Percentiles rank a stretch among this genome's conserved stretches.
phyloP scores from a whole-genome alignment of 2,113 vertebrate species.

The Nothobranchius furzeri region DNA sequence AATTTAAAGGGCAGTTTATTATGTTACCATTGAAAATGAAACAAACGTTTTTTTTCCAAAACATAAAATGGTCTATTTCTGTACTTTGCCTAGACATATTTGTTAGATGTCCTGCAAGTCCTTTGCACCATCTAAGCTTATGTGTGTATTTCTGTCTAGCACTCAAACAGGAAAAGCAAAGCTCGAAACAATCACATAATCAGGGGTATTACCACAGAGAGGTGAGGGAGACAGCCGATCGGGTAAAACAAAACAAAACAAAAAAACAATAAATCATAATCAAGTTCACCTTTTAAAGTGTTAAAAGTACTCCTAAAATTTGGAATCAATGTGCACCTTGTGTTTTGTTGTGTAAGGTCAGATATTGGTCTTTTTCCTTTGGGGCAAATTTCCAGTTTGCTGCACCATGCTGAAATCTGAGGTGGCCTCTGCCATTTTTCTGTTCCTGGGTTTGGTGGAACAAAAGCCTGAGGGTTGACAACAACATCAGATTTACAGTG shows the following conservation, averaged over 20 bases:
- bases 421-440: not conserved
- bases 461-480: not conserved
- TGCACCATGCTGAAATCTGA: not conserved
- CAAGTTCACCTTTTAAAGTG: not conserved
- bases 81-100: no score
- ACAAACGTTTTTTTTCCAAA: no score
- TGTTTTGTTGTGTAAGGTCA: not conserved
- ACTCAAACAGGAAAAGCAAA: not conserved
- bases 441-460: no score
- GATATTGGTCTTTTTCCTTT: not conserved
- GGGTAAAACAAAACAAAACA: not conserved
- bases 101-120: no score
- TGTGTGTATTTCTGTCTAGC: not conserved
- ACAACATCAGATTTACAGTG: not conserved
- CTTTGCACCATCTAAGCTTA: not conserved
- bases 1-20: no score
- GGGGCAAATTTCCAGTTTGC: not conserved
- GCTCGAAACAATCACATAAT: no score
- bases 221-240: conserved; percentile 48
- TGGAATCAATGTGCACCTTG: not conserved
- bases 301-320: not conserved
- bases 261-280: not conserved
- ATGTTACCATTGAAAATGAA: no score
- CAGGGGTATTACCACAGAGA: not conserved
- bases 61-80: no score